A percentile compares a stretch with the other conserved stretches of the same genome.
Conservation (phyloP, 2,797 vertebrate species). For the Etheostoma nigrum region DNA sequence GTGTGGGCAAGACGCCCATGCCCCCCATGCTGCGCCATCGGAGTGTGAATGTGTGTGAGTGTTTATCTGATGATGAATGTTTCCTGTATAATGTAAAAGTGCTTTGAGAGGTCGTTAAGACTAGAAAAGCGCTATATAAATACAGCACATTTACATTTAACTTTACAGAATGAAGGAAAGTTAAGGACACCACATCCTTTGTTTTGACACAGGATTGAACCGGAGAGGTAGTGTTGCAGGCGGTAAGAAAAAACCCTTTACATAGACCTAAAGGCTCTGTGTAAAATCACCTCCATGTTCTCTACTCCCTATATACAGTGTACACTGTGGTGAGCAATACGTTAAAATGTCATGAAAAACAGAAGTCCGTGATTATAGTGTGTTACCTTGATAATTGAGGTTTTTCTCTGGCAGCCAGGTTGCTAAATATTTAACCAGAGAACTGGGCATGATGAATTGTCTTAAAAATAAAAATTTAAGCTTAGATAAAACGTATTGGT, state of each 20-base stretch:
- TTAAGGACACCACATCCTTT: neutral
- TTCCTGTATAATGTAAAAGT: too few relatives aligned
- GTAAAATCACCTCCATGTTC: neutral
- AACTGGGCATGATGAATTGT: neutral
- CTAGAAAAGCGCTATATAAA: too few relatives aligned
- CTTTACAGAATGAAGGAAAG: slow-evolving; percentile 12
- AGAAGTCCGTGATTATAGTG: neutral
- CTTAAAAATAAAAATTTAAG: slow-evolving; percentile 6
- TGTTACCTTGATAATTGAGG: neutral
- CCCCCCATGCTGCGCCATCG: too few relatives aligned
- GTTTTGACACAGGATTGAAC: neutral
- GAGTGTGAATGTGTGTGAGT: too few relatives aligned
- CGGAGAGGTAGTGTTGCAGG: slow-evolving; percentile 15
- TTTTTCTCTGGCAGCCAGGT: neutral
- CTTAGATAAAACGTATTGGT: neutral
- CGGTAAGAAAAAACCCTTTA: neutral
- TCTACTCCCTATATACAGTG: neutral
- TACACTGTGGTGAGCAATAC: neutral
- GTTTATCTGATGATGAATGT: too few relatives aligned
- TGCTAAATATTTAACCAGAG: neutral
- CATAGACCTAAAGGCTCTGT: neutral
- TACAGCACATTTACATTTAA: too few relatives aligned
- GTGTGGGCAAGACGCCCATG: too few relatives aligned
- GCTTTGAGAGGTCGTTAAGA: too few relatives aligned
- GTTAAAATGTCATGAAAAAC: neutral